Evolutionary conservation across 1,140 invertebrate species (phyloP), one percentile per base, ranked within the genome.

Genomic region (Drusus annulatus): DNA sequence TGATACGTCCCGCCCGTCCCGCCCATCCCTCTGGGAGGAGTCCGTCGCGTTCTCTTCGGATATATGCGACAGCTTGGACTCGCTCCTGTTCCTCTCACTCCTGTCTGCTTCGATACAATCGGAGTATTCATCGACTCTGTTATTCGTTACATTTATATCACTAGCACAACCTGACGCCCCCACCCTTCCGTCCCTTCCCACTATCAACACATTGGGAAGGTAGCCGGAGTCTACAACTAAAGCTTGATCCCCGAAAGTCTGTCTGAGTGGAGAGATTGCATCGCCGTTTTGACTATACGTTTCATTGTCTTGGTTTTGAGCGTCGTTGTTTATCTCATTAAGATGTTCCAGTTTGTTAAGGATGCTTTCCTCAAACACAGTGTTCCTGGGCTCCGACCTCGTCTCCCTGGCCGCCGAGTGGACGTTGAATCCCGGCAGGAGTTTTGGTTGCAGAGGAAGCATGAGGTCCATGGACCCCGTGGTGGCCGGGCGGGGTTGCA

Each of bases 401-500:
- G 79, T 79, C 25, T 83, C 82, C 50, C 81, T 58, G 7, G 81
- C 17, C 13, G 79, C 56, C 51, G 81, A 71, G 58, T 83, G 77
- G 52, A 74, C 62, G 51, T 76, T 81, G 63, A 83, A 90, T 8
- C 89, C 89, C 25, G 89, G 89, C 80, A 93, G 85, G 81, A 92
- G 87, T 85, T 92, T 92, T 58, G 92, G 90, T 90, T 94, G 93
- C 19, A 93, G 86, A 77, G 92, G 92, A 84, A 94, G 86, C 86
- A 92, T 90, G 56, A 92, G 88, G 85, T 93, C 92, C 79, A 91
- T 86, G 84, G 91, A 90, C 71, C 93, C 93, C 5, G 92, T 93
- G 54, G 93, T 94, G 31, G 93, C 91, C 77, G 93, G 90, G 62
- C 93, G 87, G 13, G 93, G 93, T 88, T 93, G 93, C 82, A 93